Percentiles rank a stretch among this genome's conserved stretches.
These are phyloP conservation scores for Bombylius major DNA, from an alignment of 2,888 invertebrate species.

Conservation along the genomic window DNA sequence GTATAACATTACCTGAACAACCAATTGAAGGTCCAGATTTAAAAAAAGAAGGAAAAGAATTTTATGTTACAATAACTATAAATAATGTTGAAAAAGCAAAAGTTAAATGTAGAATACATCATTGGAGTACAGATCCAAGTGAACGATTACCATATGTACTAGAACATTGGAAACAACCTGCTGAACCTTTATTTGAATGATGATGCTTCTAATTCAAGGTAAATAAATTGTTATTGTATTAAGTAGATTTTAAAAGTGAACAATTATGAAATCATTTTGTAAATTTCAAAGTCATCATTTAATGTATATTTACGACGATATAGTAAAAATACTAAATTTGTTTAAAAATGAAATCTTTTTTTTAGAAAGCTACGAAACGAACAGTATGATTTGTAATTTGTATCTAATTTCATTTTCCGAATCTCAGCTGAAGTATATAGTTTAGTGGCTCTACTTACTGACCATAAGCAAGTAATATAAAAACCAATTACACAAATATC, in stretches of 20 bases:
- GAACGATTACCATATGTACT: slow-evolving; percentile 44
- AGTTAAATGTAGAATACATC: slow-evolving; percentile 65
- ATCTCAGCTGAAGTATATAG: too few species aligned
- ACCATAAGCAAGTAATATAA: too few species aligned
- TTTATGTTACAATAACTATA: slow-evolving; percentile 65
- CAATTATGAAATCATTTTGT: too few species aligned
- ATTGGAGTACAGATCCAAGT: slow-evolving; percentile 54
- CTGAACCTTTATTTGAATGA: background rate
- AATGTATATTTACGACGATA: too few species aligned
- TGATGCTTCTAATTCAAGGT: background rate
- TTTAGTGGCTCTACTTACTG: too few species aligned
- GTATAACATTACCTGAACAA: slow-evolving; percentile 60
- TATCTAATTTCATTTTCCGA: too few species aligned
- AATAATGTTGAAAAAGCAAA: slow-evolving; percentile 51
- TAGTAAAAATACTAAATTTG: too few species aligned
- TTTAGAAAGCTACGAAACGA: too few species aligned
- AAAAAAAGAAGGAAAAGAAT: slow-evolving; percentile 64
- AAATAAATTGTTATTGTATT: background rate
- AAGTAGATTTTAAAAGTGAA: background rate
- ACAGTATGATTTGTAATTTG: too few species aligned
- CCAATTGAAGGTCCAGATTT: slow-evolving; percentile 73
- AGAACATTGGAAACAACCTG: slow-evolving; percentile 40
- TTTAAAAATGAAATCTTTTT: too few species aligned
- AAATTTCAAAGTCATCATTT: too few species aligned
- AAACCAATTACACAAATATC: too few species aligned